Conservation (phyloP, 1,140 invertebrate genomes). For the Ips typographus region DNA sequence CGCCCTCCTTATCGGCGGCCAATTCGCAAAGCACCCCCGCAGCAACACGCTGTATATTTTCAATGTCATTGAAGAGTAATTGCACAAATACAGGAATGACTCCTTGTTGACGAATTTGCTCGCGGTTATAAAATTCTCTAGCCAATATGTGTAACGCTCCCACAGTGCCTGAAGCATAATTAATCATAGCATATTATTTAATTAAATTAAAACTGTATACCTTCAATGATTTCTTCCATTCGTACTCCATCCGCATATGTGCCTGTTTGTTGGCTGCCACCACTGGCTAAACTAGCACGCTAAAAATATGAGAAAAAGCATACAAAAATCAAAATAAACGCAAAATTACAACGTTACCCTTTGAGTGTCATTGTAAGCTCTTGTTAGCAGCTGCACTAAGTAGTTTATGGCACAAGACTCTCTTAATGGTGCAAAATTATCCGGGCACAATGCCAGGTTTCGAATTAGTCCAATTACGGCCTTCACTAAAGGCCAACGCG, state of each 20-base stretch:
- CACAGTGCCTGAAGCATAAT: slow-evolving; percentile 62
- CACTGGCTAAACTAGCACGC: slow-evolving; percentile 74
- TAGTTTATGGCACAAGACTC: slow-evolving; percentile 94
- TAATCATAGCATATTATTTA: too few relatives aligned
- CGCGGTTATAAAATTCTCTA: slow-evolving; percentile 88
- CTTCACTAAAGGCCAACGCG: slow-evolving; percentile 91
- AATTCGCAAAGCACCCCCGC: slow-evolving; percentile 95
- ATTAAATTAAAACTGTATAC: slow-evolving; percentile 46
- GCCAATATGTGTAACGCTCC: slow-evolving; percentile 96
- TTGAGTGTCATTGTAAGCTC: slow-evolving; percentile 90
- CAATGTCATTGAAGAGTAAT: slow-evolving; percentile 93
- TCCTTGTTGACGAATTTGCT: slow-evolving; percentile 87
- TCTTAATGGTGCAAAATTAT: slow-evolving; percentile 91
- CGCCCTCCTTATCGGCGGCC: slow-evolving; percentile 94
- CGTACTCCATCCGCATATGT: slow-evolving; percentile 94
- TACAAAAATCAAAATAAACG: background rate
- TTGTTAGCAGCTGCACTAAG: slow-evolving; percentile 87
- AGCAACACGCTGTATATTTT: slow-evolving; percentile 96
- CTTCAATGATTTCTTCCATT: slow-evolving; percentile 98
- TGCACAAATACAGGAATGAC: slow-evolving; percentile 96
- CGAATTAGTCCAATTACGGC: slow-evolving; percentile 96
- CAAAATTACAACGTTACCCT: slow-evolving; percentile 59
- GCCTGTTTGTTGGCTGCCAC: slow-evolving; percentile 63
- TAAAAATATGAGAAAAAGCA: slow-evolving; percentile 42
- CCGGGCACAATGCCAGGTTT: slow-evolving; percentile 93